Conservation (phyloP, 2,888 invertebrate genomes). For the Orthonevra nobilis region DNA sequence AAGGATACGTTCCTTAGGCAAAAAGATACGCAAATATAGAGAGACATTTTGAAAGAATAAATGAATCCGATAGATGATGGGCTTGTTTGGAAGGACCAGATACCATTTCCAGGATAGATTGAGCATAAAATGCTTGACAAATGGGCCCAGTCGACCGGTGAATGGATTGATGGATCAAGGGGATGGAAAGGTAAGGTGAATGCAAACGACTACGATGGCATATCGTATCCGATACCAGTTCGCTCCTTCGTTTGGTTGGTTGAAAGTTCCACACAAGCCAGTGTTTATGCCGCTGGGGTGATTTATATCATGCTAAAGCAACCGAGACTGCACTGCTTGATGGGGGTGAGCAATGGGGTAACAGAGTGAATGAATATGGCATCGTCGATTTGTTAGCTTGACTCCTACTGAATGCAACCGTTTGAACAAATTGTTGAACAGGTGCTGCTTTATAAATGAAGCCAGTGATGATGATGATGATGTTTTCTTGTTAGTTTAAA, state of each 20-base stretch:
- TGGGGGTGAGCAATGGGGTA: background rate
- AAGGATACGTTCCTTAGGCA: slow-evolving; percentile 6
- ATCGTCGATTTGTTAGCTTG: slow-evolving; percentile 46
- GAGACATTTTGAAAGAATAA: background rate
- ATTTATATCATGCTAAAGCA: slow-evolving; percentile 43
- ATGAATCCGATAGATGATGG: background rate
- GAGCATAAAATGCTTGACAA: slow-evolving; percentile 61
- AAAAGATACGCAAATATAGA: background rate
- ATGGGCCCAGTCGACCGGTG: slow-evolving; percentile 39
- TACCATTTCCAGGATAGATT: slow-evolving; percentile 55
- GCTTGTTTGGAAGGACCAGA: slow-evolving; percentile 12
- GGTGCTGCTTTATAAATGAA: slow-evolving; percentile 50
- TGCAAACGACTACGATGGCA: slow-evolving; percentile 20
- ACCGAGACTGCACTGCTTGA: slow-evolving; percentile 7
- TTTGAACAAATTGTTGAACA: slow-evolving; percentile 49
- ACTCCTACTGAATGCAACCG: slow-evolving; percentile 40
- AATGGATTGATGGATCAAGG: slow-evolving; percentile 10
- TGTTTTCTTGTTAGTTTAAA: slow-evolving; percentile 38
- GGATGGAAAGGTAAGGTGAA: slow-evolving; percentile 4
- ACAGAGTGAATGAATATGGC: slow-evolving; percentile 43
- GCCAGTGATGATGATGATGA: slow-evolving; percentile 54
- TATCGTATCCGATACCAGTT: slow-evolving; percentile 38
- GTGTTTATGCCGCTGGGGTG: slow-evolving; percentile 32
- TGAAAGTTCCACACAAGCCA: slow-evolving; percentile 25
- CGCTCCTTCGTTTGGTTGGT: slow-evolving; percentile 23